A percentile compares a stretch with the other conserved stretches of the same genome.
Evolutionary conservation across 2,888 invertebrate species (phyloP).

Genomic region (Arge pagana): DNA sequence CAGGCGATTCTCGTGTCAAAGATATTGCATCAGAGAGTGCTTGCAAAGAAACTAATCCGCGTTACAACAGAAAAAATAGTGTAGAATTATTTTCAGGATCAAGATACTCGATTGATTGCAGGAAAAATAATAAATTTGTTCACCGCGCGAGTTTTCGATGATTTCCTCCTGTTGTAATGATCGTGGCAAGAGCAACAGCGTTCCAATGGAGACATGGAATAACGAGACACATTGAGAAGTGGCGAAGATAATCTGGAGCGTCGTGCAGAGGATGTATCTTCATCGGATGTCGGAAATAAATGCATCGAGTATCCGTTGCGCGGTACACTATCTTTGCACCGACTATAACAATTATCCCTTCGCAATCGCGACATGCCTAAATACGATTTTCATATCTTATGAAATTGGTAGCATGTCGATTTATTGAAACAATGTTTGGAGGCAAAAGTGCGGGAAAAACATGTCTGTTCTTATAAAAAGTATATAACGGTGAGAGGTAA

Average conservation of each 20-base stretch:
- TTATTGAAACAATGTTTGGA: not conserved
- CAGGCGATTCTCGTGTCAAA: too few species aligned
- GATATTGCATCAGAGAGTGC: too few species aligned
- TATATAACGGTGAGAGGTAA: conserved; percentile 30
- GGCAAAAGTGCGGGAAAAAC: not conserved
- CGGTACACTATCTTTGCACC: conserved; percentile 35
- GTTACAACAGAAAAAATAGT: too few species aligned
- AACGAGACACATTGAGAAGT: conserved; percentile 10
- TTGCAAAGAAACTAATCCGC: too few species aligned
- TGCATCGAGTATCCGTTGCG: conserved; percentile 26
- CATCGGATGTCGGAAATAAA: conserved; percentile 31
- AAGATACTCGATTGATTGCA: conserved; percentile 24
- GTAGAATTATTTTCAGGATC: too few species aligned
- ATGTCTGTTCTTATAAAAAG: not conserved
- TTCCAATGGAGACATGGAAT: conserved; percentile 5
- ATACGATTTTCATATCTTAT: not conserved
- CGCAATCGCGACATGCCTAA: conserved; percentile 33
- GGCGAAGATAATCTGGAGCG: conserved; percentile 29
- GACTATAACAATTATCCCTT: conserved; percentile 27
- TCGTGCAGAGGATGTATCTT: conserved; percentile 30
- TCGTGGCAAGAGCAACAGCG: conserved; percentile 22
- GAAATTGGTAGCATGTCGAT: too few species aligned
- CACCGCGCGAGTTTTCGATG: conserved; percentile 18
- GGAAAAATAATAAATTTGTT: conserved; percentile 6
- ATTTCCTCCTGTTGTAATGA: conserved; percentile 22